Conservation (phyloP, 2,797 vertebrate genomes). For the Tokudaia tokunoshimensis region DNA sequence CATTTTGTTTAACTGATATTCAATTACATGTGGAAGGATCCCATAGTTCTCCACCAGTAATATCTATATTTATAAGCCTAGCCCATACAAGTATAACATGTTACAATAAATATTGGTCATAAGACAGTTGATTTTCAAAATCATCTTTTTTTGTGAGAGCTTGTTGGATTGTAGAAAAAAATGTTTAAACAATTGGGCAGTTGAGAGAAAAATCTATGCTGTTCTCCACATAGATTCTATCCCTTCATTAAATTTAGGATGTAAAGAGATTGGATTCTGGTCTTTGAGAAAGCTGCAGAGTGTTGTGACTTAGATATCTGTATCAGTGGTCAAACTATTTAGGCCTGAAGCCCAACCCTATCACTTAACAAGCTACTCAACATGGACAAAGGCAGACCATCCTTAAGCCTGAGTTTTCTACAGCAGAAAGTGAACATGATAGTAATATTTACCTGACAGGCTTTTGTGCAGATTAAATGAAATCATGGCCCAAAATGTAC, state of each 20-base stretch:
- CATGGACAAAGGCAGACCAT: neutral
- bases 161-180: neutral
- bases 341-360: neutral
- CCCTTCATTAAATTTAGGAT: neutral
- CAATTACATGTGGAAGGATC: neutral
- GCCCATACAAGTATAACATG: neutral
- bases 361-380: neutral
- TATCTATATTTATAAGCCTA: neutral
- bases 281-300: neutral
- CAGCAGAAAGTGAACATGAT: constrained; percentile 17
- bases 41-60: neutral
- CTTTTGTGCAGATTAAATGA: neutral
- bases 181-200: neutral
- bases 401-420: neutral
- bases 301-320: neutral
- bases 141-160: neutral
- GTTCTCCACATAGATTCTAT: neutral
- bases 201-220: neutral
- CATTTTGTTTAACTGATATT: neutral
- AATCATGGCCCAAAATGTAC: neutral
- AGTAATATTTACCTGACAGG: neutral
- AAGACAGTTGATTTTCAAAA: constrained; percentile 12
- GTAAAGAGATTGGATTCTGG: neutral
- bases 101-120: constrained; percentile 8
- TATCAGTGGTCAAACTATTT: neutral